Base-by-base conservation (phyloP, 2,888 invertebrate genomes). In the Dryobota labecula region DNA sequence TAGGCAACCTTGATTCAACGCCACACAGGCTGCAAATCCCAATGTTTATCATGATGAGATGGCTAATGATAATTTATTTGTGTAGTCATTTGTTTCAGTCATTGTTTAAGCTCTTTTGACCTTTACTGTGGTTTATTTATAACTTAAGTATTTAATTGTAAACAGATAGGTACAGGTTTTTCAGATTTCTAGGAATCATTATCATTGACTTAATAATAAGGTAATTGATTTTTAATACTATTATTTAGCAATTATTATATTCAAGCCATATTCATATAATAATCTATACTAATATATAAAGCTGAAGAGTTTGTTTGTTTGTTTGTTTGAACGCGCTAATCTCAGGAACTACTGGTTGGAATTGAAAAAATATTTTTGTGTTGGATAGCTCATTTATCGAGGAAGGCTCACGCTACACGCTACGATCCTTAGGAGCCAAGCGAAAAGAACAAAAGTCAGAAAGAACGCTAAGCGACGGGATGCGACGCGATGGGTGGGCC, bases 31-130 rank as follows among this genome's bases (percentile, higher is more conserved):
- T 13, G 43, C 38, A 56, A 49, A 64, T 54, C 45, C 30, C 49
- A 53, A 1, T 63, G 33, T 56, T 65, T 60, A 54, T 54, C 43
- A 51, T 18, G 38, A 41, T 49, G 54, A 73, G 78, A 68, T 78
- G 54, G 67, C 38, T 33, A n/a, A 30, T 64, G 77, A 78, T 73
- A 68, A 78, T 24, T 67, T 61, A 62, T 73, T 77, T 78, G 41
- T 73, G 15, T 15, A 68, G n/a, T 36, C 61, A 73, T 67, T 73
- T 73, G 67, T 78, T 67, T 63, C 47, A 13, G 36, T 67, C 64
- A 73, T 73, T 73, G 53, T 73, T 62, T n/a, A 49, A 69, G 64
- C 73, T 57, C 30, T 66, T n/a, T 75, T 56, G 47, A 65, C 73
- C 77, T 78, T 56, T 68, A 30, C 30, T 27, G 43, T 24, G 8